Conservation (phyloP, 2,797 vertebrate genomes). For the Xenopus petersii region DNA sequence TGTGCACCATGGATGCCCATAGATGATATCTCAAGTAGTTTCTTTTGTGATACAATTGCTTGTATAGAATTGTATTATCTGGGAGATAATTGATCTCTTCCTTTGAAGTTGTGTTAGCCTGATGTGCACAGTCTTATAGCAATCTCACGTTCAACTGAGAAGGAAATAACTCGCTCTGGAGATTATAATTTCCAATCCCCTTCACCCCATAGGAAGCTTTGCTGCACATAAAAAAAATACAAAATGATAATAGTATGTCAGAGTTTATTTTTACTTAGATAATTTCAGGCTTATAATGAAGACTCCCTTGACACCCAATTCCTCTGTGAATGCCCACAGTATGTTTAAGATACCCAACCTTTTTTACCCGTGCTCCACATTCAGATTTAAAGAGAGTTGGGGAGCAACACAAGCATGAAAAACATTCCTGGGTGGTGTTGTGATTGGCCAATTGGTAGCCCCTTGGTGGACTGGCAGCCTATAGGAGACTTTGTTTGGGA, state of each 20-base stretch:
- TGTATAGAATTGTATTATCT: background rate
- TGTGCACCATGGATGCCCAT: background rate
- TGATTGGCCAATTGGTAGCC: too few relatives aligned
- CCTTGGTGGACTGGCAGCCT: too few relatives aligned
- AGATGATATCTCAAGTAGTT: constrained; percentile 2
- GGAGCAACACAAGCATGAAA: too few relatives aligned
- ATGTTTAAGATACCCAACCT: too few relatives aligned
- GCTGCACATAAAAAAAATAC: background rate
- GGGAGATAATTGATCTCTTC: constrained; percentile 1
- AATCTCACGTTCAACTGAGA: background rate
- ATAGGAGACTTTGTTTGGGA: too few relatives aligned
- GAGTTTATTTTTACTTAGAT: background rate
- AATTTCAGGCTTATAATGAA: too few relatives aligned
- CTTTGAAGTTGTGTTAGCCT: constrained; percentile 1
- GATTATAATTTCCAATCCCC: too few relatives aligned
- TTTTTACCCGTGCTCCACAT: too few relatives aligned
- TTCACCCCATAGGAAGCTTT: background rate
- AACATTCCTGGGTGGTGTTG: too few relatives aligned
- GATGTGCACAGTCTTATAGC: background rate
- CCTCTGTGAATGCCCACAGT: too few relatives aligned
- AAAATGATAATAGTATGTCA: background rate
- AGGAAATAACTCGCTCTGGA: background rate
- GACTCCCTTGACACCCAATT: too few relatives aligned
- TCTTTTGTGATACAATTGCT: background rate
- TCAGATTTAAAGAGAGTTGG: too few relatives aligned